Conservation (phyloP, 2,113 vertebrate species). For the Chitala chitala region DNA sequence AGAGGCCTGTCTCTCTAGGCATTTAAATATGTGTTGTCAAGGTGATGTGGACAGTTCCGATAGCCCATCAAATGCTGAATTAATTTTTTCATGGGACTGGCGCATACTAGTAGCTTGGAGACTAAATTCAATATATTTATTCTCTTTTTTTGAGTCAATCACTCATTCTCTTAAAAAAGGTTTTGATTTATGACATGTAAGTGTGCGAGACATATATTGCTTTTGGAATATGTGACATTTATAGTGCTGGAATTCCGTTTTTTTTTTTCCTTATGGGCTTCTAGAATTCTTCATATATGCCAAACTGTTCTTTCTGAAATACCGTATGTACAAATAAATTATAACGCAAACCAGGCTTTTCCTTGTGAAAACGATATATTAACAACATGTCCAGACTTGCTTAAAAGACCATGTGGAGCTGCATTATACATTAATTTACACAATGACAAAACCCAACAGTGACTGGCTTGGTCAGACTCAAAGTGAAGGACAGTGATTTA, state of each 20-base stretch:
- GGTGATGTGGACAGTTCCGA: neutral
- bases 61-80: neutral
- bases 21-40: no score
- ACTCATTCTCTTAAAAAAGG: neutral
- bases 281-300: neutral
- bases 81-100: neutral
- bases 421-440: no score
- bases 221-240: constrained; percentile 35
- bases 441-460: no score
- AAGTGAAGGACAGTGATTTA: no score
- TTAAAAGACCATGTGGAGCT: no score
- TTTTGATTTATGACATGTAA: constrained; percentile 35
- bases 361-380: no score
- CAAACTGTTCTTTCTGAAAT: no score
- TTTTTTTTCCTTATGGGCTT: neutral
- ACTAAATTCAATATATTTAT: constrained; percentile 11
- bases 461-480: no score
- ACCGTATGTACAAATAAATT: no score
- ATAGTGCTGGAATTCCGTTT: constrained; percentile 26
- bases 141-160: constrained; percentile 8
- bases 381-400: neutral
- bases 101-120: neutral
- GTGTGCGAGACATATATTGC: constrained; percentile 29
- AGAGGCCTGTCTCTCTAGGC: neutral
- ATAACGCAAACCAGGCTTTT: neutral